These are phyloP conservation scores for Neoscelio sp. DNA, from an alignment of 2,888 invertebrate genomes.

Conservation along the genomic window DNA sequence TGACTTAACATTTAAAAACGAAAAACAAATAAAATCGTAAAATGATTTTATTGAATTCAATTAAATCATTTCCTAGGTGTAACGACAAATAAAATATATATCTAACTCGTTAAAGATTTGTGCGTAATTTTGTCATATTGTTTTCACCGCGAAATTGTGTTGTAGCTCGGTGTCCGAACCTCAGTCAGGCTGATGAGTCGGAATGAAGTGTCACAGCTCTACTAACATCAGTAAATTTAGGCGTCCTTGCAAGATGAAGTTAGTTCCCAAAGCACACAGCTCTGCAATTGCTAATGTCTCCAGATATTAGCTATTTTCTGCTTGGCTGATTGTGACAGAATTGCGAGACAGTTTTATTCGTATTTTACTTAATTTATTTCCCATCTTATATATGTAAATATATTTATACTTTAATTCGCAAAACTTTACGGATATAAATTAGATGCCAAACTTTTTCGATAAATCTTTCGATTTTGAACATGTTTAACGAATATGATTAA, in stretches of 20 bases:
- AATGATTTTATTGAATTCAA: too few relatives aligned
- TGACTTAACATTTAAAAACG: too few relatives aligned
- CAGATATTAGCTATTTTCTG: conserved; percentile 80
- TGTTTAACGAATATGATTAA: too few relatives aligned
- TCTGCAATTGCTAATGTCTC: conserved; percentile 71
- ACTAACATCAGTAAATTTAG: conserved; percentile 19
- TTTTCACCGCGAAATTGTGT: neutral
- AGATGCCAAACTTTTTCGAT: too few relatives aligned
- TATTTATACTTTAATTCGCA: neutral
- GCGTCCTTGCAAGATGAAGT: conserved; percentile 19
- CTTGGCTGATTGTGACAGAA: conserved; percentile 73
- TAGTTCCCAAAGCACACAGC: conserved; percentile 25
- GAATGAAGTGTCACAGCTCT: conserved; percentile 25
- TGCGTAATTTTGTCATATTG: too few relatives aligned
- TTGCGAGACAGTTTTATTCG: conserved; percentile 28
- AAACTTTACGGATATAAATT: too few relatives aligned
- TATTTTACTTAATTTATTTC: conserved; percentile 5
- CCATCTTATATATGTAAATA: neutral
- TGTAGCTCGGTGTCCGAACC: conserved; percentile 5
- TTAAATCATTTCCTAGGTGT: too few relatives aligned
- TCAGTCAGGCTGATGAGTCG: conserved; percentile 8
- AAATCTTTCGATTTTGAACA: too few relatives aligned
- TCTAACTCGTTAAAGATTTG: too few relatives aligned
- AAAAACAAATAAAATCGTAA: too few relatives aligned
- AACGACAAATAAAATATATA: too few relatives aligned